Evolutionary conservation across 2,888 invertebrate species (phyloP), one percentile per base, ranked within the genome.

Genomic region (Crematogaster levior): DNA sequence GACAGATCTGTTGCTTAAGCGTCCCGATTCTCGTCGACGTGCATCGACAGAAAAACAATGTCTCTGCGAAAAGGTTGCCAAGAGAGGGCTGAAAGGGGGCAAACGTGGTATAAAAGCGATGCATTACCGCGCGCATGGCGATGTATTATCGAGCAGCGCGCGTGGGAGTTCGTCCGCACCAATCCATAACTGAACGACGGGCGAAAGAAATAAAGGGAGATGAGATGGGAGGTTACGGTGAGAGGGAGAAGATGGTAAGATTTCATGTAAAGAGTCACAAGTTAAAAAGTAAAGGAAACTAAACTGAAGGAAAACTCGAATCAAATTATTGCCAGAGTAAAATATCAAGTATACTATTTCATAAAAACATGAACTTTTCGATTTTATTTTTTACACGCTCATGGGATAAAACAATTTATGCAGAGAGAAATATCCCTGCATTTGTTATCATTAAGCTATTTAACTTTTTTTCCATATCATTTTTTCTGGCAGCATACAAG

Each of bases 91-190:
- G 24, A 58, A 70, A 34, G 12, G 43, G 5, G 27, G 40, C 37
- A 51, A 37, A 37, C n/a, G 48, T 37, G 37, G 12, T 34, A 43
- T 68, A 56, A 68, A 56, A 30, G 30, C 56, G 34, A 24, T 65
- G 65, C 40, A 21, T 63, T 34, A 18, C 9, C n/a, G 51, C 30
- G 68, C 58, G 75, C 66, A 27, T 40, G 79, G n/a, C 72, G 79
- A 82, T 84, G 70, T 68, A 83, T 86, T 90, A 89, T 88, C 86
- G 88, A 86, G 81, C 85, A 81, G 46, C 83, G 89, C 83, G 89
- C 87, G 90, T 90, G 68, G 90, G 88, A 84, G 88, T 81, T 88
- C 87, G 85, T 89, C 88, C 85, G 87, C 86, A 83, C 81, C 70
- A 84, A 88, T 90, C 82, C 48, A 75, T 82, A 84, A 85, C 56